Percentiles rank a stretch among this genome's conserved stretches.
Conservation (phyloP, 2,113 vertebrate genomes). For the Aspiorhynchus laticeps region DNA sequence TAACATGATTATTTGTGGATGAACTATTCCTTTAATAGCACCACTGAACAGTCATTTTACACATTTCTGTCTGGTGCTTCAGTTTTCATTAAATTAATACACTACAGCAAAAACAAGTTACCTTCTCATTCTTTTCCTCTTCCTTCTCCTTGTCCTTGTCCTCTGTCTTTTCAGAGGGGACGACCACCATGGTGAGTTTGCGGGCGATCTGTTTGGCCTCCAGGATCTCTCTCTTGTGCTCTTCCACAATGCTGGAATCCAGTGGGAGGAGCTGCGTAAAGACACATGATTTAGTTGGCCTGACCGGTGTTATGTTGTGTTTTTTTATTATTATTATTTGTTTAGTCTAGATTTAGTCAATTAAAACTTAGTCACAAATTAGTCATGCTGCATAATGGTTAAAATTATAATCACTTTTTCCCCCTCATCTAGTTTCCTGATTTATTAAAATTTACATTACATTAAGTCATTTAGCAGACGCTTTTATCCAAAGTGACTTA, state of each 20-base stretch:
- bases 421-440: no score
- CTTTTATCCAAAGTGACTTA: no score
- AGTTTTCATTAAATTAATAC: not conserved
- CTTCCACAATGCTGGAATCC: conserved; percentile 89
- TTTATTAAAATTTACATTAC: no score
- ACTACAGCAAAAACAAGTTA: conserved; percentile 42
- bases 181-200: conserved; percentile 94
- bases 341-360: not conserved
- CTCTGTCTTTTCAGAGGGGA: conserved; percentile 89
- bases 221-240: conserved; percentile 89
- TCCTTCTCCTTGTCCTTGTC: conserved; percentile 90
- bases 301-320: not conserved
- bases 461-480: no score
- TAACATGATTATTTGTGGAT: not conserved
- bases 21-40: not conserved
- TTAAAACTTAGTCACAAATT: not conserved
- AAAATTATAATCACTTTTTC: no score
- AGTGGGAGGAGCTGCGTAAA: conserved; percentile 86
- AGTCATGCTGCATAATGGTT: no score
- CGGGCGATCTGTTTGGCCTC: conserved; percentile 96
- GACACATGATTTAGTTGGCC: not conserved
- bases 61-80: not conserved
- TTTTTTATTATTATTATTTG: not conserved
- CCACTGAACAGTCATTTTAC: not conserved
- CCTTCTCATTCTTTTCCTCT: conserved; percentile 87